Evolutionary conservation across 2,113 vertebrate genomes (phyloP).

Genomic region (Nipponia nippon): DNA sequence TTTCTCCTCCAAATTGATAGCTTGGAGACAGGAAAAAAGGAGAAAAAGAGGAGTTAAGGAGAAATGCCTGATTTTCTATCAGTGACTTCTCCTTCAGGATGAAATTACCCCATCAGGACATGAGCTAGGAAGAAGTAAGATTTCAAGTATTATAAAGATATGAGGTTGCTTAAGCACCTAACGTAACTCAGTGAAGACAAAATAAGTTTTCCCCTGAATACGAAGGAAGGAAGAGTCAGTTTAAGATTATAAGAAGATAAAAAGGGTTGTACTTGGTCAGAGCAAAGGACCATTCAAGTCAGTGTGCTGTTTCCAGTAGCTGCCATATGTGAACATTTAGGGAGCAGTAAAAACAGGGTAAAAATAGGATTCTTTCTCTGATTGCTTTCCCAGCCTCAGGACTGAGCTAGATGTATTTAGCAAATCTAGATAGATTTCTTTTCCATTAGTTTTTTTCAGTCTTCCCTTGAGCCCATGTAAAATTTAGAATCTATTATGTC

Average conservation of each 20-base stretch:
- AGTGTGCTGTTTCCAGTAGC: not conserved
- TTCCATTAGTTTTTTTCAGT: not conserved
- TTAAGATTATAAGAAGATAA: not conserved
- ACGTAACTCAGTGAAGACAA: not conserved
- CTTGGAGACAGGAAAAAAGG: not conserved
- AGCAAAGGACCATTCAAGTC: not conserved
- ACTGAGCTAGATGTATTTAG: slow-evolving; percentile 22
- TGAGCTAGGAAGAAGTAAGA: not conserved
- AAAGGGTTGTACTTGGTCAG: not conserved
- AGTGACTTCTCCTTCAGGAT: not conserved
- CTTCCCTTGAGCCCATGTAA: slow-evolving; percentile 8
- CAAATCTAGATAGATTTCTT: slow-evolving; percentile 33
- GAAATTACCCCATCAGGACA: not conserved
- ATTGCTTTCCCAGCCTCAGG: not conserved
- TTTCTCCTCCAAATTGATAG: not conserved
- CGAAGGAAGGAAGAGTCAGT: not conserved
- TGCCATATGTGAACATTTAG: not conserved
- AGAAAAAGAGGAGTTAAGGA: not conserved
- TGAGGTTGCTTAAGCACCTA: not conserved
- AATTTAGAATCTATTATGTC: slow-evolving; percentile 18
- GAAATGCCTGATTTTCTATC: not conserved
- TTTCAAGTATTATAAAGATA: not conserved
- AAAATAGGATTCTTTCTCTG: not conserved
- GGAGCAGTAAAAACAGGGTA: not conserved
- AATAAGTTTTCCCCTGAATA: not conserved